Evolutionary conservation across 2,113 vertebrate genomes (phyloP).

Genomic region (Muntiacus reevesi): DNA sequence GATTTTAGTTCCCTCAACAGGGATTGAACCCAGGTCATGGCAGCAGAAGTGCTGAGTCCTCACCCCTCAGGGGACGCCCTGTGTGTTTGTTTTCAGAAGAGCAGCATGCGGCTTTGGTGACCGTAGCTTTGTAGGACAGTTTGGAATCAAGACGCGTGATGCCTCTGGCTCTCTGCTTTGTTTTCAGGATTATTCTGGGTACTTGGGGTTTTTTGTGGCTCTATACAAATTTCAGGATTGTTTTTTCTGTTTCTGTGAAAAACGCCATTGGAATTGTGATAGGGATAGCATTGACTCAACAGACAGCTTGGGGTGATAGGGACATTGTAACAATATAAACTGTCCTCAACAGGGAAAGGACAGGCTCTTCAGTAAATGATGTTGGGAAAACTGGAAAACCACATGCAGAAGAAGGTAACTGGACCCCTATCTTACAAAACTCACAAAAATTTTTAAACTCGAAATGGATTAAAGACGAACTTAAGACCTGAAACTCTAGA

Average conservation of each 20-base stretch:
- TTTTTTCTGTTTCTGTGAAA: background rate
- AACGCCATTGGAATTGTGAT: background rate
- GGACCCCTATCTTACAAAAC: background rate
- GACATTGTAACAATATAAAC: background rate
- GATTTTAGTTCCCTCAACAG: background rate
- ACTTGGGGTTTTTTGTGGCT: background rate
- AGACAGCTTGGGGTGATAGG: background rate
- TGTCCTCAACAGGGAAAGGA: background rate
- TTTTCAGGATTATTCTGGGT: background rate
- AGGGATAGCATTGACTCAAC: fast-evolving
- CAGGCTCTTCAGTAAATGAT: background rate
- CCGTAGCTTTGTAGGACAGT: background rate
- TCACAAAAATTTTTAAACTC: background rate
- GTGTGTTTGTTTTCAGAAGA: background rate
- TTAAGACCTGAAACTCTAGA: background rate
- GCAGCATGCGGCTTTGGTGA: background rate
- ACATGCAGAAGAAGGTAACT: background rate
- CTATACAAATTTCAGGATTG: background rate
- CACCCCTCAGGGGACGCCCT: background rate
- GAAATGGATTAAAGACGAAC: background rate
- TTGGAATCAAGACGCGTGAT: background rate
- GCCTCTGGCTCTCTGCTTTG: background rate
- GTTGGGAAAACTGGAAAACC: background rate
- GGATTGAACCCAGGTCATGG: background rate
- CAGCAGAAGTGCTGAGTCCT: background rate